Evolutionary conservation across 92 coral and sea anemone species (phyloP).

Genomic region (Heteractis magnifica): DNA sequence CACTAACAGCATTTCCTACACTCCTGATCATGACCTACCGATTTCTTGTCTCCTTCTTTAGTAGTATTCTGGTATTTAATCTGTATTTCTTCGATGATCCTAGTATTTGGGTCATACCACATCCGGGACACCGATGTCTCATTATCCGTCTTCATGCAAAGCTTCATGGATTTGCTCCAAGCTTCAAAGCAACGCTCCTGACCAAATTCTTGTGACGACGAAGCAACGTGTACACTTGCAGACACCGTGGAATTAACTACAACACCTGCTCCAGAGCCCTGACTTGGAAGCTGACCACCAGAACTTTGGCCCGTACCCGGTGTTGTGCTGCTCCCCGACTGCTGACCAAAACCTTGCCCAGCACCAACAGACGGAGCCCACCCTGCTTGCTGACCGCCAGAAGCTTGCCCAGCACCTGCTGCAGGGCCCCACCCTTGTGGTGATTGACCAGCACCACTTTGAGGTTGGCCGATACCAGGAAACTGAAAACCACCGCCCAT

Average conservation of each 20-base stretch:
- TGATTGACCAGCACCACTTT: not conserved
- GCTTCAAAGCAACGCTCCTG: not conserved
- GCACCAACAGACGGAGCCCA: not conserved
- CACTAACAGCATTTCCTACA: not conserved
- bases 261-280: not conserved
- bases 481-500: not conserved
- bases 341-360: not conserved
- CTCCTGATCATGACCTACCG: not conserved
- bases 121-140: not conserved
- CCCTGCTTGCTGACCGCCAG: constrained; percentile 8
- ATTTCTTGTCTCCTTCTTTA: constrained; percentile 4
- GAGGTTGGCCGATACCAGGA: not conserved
- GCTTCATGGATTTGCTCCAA: constrained; percentile 20
- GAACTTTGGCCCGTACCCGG: not conserved
- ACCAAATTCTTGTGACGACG: not conserved
- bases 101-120: constrained; percentile 15
- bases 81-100: not conserved
- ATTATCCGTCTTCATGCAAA: not conserved
- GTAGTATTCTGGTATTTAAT: constrained; percentile 13
- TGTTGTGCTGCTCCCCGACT: too few relatives aligned
- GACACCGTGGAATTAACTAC: not conserved
- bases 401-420: not conserved
- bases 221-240: not conserved
- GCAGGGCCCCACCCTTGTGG: not conserved
- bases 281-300: not conserved